Evolutionary conservation across 2,113 vertebrate species (phyloP).

Genomic region (Corydoras maculifer): DNA sequence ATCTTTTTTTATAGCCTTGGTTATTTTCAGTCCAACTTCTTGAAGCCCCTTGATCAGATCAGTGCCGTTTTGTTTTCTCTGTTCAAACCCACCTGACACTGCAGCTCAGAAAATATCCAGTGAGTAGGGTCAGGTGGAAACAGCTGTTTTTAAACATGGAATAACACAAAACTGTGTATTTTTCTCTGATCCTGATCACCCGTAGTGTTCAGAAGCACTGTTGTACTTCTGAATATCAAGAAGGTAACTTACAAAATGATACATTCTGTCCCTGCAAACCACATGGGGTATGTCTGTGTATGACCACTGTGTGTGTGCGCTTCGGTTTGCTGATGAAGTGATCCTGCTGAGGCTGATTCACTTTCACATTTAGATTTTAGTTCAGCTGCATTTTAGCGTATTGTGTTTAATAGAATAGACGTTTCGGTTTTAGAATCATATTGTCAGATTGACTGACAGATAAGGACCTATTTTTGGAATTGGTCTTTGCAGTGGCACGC

Average conservation of each 20-base stretch:
- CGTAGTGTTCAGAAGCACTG: background rate
- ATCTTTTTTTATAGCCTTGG: background rate
- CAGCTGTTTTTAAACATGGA: background rate
- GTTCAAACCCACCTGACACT: background rate
- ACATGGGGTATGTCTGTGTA: background rate
- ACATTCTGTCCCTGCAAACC: background rate
- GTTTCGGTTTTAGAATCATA: too few species aligned
- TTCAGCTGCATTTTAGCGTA: background rate
- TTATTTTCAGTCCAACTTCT: background rate
- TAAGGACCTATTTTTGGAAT: too few species aligned
- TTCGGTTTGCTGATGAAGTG: too few species aligned
- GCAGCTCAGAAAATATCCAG: conserved; percentile 1
- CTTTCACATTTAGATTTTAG: background rate
- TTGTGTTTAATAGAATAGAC: too few species aligned
- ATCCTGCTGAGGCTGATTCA: background rate
- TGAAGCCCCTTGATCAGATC: background rate
- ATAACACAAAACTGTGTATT: background rate
- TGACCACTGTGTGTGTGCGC: too few species aligned
- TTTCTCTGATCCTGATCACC: background rate
- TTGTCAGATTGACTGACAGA: too few species aligned
- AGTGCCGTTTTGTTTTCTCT: background rate
- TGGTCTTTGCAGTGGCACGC: too few species aligned
- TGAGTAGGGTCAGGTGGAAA: background rate
- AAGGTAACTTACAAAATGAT: background rate
- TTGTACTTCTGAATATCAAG: background rate